Conservation (phyloP, 2,797 vertebrate species). For the Molossus molossus region DNA sequence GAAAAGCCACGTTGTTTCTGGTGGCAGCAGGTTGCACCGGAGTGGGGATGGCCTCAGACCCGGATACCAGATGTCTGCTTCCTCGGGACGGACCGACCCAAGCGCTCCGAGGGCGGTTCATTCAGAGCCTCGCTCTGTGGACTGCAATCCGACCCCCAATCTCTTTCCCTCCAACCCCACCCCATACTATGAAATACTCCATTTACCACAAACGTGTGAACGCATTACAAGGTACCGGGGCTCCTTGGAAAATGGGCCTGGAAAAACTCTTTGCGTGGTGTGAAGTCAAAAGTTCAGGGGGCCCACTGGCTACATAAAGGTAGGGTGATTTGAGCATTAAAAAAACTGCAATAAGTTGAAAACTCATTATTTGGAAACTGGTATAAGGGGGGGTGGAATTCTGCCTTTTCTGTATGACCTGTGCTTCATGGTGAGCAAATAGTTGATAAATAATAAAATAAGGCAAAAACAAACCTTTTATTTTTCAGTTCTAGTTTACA, state of each 20-base stretch:
- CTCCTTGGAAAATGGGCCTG: neutral
- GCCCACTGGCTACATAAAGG: neutral
- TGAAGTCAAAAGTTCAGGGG: neutral
- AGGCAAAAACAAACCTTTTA: neutral
- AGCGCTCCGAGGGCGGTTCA: too few species aligned
- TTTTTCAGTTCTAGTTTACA: neutral
- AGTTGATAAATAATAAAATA: neutral
- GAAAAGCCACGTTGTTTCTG: neutral
- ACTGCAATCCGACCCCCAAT: neutral
- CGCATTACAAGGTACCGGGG: neutral
- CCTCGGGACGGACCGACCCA: neutral
- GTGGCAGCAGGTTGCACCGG: neutral
- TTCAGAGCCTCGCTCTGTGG: neutral
- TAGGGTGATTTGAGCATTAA: neutral
- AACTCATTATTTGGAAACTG: neutral
- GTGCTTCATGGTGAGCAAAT: neutral
- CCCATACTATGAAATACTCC: neutral
- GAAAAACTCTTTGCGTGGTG: neutral
- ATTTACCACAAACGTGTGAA: neutral
- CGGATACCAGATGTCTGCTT: neutral
- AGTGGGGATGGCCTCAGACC: neutral
- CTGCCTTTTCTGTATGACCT: neutral
- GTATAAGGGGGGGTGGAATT: neutral
- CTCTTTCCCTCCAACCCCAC: neutral
- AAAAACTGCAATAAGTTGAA: neutral